phyloP scores from a whole-genome alignment of 2,113 vertebrate species.

The Chiloscyllium plagiosum region DNA sequence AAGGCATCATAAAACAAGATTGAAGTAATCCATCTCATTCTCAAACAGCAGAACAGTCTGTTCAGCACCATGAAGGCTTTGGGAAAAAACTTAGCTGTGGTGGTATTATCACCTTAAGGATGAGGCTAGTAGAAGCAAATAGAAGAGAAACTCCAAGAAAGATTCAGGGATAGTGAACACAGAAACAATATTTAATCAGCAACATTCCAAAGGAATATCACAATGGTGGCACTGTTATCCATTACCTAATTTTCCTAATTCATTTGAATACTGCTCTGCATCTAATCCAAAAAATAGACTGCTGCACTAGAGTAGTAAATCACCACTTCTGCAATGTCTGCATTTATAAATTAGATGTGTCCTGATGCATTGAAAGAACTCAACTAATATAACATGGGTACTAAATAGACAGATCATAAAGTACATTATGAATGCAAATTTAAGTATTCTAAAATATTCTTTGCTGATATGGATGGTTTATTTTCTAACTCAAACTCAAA shows the following conservation, averaged over 20 bases:
- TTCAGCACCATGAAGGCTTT: background rate
- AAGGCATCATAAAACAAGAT: background rate
- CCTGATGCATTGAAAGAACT: background rate
- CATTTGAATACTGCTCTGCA: background rate
- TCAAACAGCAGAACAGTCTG: background rate
- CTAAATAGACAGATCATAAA: background rate
- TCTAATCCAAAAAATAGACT: background rate
- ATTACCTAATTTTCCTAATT: background rate
- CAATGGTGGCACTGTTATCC: background rate
- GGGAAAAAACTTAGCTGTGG: background rate
- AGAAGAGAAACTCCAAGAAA: background rate
- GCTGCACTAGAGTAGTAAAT: background rate
- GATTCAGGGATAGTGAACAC: background rate
- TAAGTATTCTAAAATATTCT: background rate
- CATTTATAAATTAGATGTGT: background rate
- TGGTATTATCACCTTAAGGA: background rate
- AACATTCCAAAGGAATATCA: background rate
- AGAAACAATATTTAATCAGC: background rate
- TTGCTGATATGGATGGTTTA: background rate
- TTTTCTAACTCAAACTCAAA: conserved; percentile 2
- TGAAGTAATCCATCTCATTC: background rate
- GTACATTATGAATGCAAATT: background rate
- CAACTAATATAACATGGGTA: background rate
- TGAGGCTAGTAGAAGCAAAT: background rate
- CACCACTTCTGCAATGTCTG: background rate